Percentiles rank a stretch among this genome's conserved stretches.
Evolutionary conservation across 2,797 vertebrate genomes (phyloP).

Genomic region (Poeciliopsis presidionis): DNA sequence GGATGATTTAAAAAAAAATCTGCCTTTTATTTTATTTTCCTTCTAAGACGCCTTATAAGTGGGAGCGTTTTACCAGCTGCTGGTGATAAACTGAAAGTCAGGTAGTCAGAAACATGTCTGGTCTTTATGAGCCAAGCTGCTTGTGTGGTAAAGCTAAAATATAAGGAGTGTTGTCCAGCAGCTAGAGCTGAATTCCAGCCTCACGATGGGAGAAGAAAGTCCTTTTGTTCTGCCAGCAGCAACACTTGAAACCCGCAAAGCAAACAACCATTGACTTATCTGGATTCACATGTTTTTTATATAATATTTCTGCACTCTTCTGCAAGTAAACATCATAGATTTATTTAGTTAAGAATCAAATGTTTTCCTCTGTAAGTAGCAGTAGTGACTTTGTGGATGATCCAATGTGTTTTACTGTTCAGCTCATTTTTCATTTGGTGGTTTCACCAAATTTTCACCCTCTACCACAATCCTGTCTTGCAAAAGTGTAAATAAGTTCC

Average conservation of each 20-base stretch:
- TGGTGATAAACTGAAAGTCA: neutral
- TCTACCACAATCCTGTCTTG: no score
- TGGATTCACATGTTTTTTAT: conserved; percentile 3
- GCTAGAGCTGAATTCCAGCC: neutral
- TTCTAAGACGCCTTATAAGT: neutral
- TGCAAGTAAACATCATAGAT: neutral
- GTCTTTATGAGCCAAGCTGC: neutral
- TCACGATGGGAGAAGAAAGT: neutral
- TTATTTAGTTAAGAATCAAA: neutral
- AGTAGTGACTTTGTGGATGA: neutral
- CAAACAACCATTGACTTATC: conserved; percentile 1
- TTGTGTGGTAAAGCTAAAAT: conserved; percentile 20
- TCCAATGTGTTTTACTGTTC: neutral
- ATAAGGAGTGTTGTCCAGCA: neutral
- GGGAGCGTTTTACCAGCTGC: neutral
- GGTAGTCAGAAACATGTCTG: neutral
- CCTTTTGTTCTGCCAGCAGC: neutral
- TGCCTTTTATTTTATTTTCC: neutral
- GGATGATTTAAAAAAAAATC: neutral
- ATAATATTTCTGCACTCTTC: neutral
- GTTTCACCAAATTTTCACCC: neutral
- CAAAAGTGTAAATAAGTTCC: neutral
- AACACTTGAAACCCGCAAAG: conserved; percentile 12
- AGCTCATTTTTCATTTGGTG: neutral
- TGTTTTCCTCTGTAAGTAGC: neutral